Evolutionary conservation across 2,888 invertebrate genomes (phyloP).

Genomic region (Eupithecia insigniata): DNA sequence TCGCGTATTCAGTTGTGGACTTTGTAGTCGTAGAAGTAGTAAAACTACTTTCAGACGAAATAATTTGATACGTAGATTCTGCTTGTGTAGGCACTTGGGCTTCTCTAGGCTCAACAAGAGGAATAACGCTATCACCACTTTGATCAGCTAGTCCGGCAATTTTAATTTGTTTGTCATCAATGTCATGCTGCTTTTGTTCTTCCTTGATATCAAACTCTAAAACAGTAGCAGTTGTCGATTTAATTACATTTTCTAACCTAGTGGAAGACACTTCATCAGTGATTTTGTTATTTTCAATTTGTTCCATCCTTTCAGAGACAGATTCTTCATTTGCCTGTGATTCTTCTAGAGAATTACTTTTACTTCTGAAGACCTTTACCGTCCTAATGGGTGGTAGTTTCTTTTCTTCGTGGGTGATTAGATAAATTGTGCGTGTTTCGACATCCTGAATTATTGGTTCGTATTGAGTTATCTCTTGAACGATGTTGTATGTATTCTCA

Average conservation of each 20-base stretch:
- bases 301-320: constrained; percentile 41
- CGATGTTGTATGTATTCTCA: constrained; percentile 61
- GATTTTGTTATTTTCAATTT: constrained; percentile 55
- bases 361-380: constrained; percentile 84
- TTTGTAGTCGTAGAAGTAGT: constrained; percentile 18
- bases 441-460: constrained; percentile 61
- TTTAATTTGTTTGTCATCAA: background rate
- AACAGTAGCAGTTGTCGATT: constrained; percentile 22
- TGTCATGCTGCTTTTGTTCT: background rate
- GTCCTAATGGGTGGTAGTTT: constrained; percentile 86
- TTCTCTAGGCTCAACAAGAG: constrained; percentile 14
- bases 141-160: background rate
- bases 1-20: constrained; percentile 18
- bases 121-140: constrained; percentile 7
- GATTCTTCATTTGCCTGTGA: constrained; percentile 48
- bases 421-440: constrained; percentile 82
- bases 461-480: constrained; percentile 66
- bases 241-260: constrained; percentile 44
- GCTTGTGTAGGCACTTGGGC: constrained; percentile 5
- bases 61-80: constrained; percentile 4
- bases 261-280: constrained; percentile 59
- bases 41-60: constrained; percentile 11
- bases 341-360: constrained; percentile 83
- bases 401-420: constrained; percentile 90
- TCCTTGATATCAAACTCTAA: constrained; percentile 9